Base-by-base conservation (phyloP, 2,113 vertebrate genomes). In the Austrofundulus limnaeus region DNA sequence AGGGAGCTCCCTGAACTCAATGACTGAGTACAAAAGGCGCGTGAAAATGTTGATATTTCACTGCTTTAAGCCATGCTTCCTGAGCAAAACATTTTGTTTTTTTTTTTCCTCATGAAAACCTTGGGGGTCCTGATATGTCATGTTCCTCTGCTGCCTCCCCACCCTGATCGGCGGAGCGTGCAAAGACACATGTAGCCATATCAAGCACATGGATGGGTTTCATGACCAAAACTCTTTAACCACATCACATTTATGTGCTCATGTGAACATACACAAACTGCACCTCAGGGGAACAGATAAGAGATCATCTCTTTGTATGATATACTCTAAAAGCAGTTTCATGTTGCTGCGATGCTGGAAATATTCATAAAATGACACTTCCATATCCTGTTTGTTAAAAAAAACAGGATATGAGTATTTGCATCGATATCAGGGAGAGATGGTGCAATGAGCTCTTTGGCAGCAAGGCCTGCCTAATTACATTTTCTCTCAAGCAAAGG, bases 31-130 rank as follows among this genome's bases (percentile, higher is more conserved):
- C 72, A 51, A 85, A 83, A 67, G 66, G 68, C 48, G 25, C 9
- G 25, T 58, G 81, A 82, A 75, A 68, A 78, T 60, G 69, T 57
- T 56, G 39, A 41, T 55, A 77, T 85, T 78, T 72, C 69, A 64
- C 64, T 11, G 51, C 74, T 63, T 74, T 46, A 41, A 74, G 80
- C 70, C 52, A n/a, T 62, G 68, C 48, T 57, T 85, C 34, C 63
- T 64, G 52, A 81, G 70, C 68, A 58, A 78, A 73, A 65, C 54
- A 47, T 31, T 23, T 63, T 77, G 67, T 67, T 78, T 48, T 63
- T n/a, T n/a, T n/a, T n/a, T n/a, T n/a, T n/a, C n/a, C n/a, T n/a
- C n/a, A 16, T 51, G 47, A 55, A 61, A 58, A 62, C 68, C 65
- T 37, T n/a, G 23, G 39, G 77, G 76, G 72, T 58, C 66, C 31